Evolutionary conservation across 92 coral and sea anemone species (phyloP).

Genomic region (Plumapathes pennacea): DNA sequence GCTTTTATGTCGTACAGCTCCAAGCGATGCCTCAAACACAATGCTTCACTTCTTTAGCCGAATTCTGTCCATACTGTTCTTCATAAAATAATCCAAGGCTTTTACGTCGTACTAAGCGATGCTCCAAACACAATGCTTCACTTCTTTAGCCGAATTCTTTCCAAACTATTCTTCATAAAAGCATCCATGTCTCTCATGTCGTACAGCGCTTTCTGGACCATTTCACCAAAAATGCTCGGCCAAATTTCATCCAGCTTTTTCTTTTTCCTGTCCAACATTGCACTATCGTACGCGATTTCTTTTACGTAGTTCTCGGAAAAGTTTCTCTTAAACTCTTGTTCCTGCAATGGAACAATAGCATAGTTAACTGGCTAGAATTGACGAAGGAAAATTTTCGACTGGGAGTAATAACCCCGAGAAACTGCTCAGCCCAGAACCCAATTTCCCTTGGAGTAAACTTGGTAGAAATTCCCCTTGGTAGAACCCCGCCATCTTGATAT

Average conservation of each 20-base stretch:
- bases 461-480: no score
- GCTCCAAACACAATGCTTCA: not conserved
- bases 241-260: slow-evolving; percentile 74
- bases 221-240: slow-evolving; percentile 69
- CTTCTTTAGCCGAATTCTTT: slow-evolving; percentile 54
- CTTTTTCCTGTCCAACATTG: slow-evolving; percentile 64
- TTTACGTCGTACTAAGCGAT: not conserved
- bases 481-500: no score
- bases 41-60: no score
- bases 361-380: not conserved
- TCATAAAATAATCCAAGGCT: no score
- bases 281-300: slow-evolving; percentile 69
- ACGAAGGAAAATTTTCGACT: no score
- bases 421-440: no score
- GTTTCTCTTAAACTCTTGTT: slow-evolving; percentile 55
- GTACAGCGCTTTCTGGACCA: slow-evolving; percentile 63
- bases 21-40: no score
- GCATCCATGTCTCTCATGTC: slow-evolving; percentile 61
- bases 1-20: not conserved
- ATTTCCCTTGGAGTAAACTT: no score
- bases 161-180: slow-evolving; percentile 64
- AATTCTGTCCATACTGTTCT: no score
- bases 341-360: slow-evolving; percentile 45
- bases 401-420: no score
- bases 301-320: slow-evolving; percentile 82